phyloP scores from a whole-genome alignment of 2,888 invertebrate genomes.

The Mythimna loreyi region DNA sequence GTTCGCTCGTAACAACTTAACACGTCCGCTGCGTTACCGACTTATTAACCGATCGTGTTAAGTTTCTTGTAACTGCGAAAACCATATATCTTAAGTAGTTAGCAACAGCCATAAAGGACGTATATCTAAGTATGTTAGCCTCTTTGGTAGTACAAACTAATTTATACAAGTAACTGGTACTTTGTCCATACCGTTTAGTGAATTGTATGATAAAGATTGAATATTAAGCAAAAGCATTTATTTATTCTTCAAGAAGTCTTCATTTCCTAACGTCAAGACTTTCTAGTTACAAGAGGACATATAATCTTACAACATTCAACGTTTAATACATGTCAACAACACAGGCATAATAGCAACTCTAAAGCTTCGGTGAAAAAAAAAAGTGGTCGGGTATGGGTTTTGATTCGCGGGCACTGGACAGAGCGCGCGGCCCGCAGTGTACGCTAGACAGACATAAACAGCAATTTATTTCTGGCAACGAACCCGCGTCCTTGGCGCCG shows the following conservation, averaged over 20 bases:
- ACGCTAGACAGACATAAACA: slow-evolving; percentile 88
- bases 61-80: slow-evolving; percentile 37
- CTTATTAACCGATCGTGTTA: slow-evolving; percentile 41
- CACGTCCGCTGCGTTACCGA: slow-evolving; percentile 40
- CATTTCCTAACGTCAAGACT: not conserved
- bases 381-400: slow-evolving; percentile 35
- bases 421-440: slow-evolving; percentile 62
- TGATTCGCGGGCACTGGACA: slow-evolving; percentile 55
- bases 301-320: not conserved
- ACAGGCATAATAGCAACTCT: not conserved
- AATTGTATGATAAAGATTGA: slow-evolving; percentile 7
- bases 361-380: slow-evolving; percentile 1
- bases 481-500: slow-evolving; percentile 89
- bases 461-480: slow-evolving; percentile 89
- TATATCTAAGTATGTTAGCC: slow-evolving; percentile 3
- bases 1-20: slow-evolving; percentile 51
- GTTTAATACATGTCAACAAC: not conserved
- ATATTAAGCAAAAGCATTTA: slow-evolving; percentile 9
- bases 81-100: slow-evolving; percentile 30
- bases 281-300: not conserved
- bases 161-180: slow-evolving; percentile 20
- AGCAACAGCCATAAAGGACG: slow-evolving; percentile 19
- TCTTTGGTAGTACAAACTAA: slow-evolving; percentile 24
- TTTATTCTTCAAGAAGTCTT: not conserved
- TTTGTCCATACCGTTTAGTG: slow-evolving; percentile 7